phyloP scores from a whole-genome alignment of 2,113 vertebrate species.

The Fulica atra region DNA sequence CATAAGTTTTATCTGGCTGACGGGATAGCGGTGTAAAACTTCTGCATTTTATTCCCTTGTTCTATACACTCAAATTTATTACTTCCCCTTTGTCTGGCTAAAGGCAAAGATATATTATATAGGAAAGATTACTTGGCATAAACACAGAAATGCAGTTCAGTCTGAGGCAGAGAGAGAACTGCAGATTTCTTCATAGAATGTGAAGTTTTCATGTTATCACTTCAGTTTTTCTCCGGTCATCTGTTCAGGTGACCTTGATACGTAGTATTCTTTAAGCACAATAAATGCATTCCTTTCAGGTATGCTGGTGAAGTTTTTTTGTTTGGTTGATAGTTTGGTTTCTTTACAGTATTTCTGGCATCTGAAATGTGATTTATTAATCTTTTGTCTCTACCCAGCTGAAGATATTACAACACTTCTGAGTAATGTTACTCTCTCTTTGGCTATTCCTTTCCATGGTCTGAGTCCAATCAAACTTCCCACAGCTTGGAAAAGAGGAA shows the following conservation, averaged over 20 bases:
- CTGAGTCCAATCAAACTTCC: background rate
- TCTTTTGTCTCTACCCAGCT: background rate
- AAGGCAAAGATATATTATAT: background rate
- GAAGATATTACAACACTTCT: background rate
- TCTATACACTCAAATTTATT: conserved; percentile 29
- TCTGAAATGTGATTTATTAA: background rate
- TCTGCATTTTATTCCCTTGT: conserved; percentile 5
- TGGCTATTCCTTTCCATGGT: background rate
- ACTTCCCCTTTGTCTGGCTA: conserved; percentile 30
- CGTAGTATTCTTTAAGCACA: background rate
- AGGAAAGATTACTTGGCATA: conserved; percentile 30
- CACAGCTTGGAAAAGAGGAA: background rate
- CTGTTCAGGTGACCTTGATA: background rate
- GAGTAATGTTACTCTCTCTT: background rate
- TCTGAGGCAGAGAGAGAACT: background rate
- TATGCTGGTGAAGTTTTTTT: background rate
- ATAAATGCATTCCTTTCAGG: background rate
- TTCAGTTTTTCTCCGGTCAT: background rate
- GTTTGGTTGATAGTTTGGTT: too few relatives aligned
- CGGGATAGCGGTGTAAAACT: background rate
- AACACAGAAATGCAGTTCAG: background rate
- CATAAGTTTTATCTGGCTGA: background rate
- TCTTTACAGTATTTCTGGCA: background rate
- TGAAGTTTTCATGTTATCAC: background rate
- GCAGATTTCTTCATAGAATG: background rate